These are phyloP conservation scores for Cairina moschata DNA, from an alignment of 2,113 vertebrate genomes.

Conservation along the genomic window DNA sequence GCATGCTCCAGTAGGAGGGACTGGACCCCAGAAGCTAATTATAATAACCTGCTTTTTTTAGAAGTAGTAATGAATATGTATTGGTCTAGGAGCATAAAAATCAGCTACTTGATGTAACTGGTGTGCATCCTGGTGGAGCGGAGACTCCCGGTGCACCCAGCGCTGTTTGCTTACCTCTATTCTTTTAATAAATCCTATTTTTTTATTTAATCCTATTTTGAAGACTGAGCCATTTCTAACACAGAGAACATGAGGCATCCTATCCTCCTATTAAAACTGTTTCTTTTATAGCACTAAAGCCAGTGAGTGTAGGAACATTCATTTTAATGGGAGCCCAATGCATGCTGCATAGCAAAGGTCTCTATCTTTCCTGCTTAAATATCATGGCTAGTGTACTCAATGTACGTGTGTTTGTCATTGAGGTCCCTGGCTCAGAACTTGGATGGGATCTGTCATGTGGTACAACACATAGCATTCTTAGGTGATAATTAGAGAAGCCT, in stretches of 20 bases:
- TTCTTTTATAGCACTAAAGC: neutral
- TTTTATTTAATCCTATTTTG: too few relatives aligned
- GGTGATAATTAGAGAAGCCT: neutral
- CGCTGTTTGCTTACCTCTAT: too few relatives aligned
- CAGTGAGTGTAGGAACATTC: neutral
- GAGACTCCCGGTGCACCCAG: too few relatives aligned
- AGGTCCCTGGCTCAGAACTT: neutral
- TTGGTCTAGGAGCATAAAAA: too few relatives aligned
- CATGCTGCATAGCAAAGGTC: neutral
- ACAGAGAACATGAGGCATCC: neutral
- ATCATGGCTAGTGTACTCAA: neutral
- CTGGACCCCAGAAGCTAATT: too few relatives aligned
- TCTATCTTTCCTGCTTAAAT: neutral
- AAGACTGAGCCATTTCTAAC: too few relatives aligned
- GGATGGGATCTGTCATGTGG: neutral
- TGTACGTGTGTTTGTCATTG: neutral
- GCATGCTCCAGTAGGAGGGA: too few relatives aligned
- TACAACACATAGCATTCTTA: neutral
- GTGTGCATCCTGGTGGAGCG: too few relatives aligned
- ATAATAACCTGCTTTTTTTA: too few relatives aligned
- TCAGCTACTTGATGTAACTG: too few relatives aligned
- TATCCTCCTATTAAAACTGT: neutral
- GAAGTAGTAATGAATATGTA: too few relatives aligned
- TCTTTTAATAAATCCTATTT: too few relatives aligned
- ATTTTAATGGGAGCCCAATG: neutral